A percentile compares a stretch with the other conserved stretches of the same genome.
Conservation (phyloP, 2,797 vertebrate species). For the Lophotriccus pileatus region DNA sequence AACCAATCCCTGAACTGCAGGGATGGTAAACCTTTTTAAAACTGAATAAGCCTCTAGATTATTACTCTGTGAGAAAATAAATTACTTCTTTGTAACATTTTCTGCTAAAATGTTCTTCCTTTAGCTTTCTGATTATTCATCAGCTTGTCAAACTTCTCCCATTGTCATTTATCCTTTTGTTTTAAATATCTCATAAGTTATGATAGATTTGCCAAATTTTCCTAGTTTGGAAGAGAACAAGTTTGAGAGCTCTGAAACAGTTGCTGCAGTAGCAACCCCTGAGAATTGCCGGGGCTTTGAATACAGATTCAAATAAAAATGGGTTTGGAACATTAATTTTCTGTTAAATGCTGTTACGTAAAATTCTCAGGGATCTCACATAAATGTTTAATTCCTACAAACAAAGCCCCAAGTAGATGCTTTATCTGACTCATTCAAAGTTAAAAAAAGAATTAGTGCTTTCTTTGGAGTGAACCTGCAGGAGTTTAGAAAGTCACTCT, state of each 20-base stretch:
- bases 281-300: neutral
- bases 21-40: slow-evolving; percentile 7
- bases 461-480: slow-evolving; percentile 28
- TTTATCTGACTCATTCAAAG: neutral
- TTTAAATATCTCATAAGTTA: neutral
- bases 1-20: neutral
- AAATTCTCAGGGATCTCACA: slow-evolving; percentile 6
- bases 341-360: neutral
- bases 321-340: neutral
- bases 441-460: neutral
- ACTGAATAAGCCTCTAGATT: neutral
- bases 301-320: neutral
- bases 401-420: neutral
- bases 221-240: neutral
- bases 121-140: neutral
- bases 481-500: slow-evolving; percentile 19
- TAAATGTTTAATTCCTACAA: slow-evolving; percentile 1
- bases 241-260: neutral
- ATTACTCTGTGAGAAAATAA: slow-evolving; percentile 40
- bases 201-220: neutral
- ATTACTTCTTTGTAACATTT: slow-evolving; percentile 18
- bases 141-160: neutral
- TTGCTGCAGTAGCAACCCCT: neutral
- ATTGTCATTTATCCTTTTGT: neutral
- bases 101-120: slow-evolving; percentile 1